These are phyloP conservation scores for Python bivittatus DNA, from an alignment of 2,113 vertebrate genomes.

Conservation along the genomic window DNA sequence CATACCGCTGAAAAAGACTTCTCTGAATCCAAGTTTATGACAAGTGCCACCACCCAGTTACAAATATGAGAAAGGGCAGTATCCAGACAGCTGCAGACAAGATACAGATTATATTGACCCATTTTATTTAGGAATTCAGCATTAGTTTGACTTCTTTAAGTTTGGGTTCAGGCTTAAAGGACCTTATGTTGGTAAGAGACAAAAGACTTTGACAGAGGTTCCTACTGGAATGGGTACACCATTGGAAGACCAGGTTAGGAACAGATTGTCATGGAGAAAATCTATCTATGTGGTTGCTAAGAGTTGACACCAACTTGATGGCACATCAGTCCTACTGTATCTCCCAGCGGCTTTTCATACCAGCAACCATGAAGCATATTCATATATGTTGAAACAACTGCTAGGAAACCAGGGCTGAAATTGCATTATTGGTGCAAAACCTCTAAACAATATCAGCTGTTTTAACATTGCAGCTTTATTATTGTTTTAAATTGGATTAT, in stretches of 20 bases:
- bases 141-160: background rate
- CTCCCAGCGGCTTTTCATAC: background rate
- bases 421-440: background rate
- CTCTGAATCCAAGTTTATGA: background rate
- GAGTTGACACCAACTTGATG: background rate
- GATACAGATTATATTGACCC: background rate
- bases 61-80: background rate
- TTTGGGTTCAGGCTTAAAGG: background rate
- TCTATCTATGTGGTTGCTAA: background rate
- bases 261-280: background rate
- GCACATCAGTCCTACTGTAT: background rate
- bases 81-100: background rate
- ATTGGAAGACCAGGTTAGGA: background rate
- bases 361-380: background rate
- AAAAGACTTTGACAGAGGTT: background rate
- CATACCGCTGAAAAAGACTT: background rate
- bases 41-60: background rate
- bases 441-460: background rate
- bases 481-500: background rate
- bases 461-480: background rate
- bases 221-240: background rate
- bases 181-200: background rate
- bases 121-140: background rate
- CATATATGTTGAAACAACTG: background rate
- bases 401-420: background rate